Percentiles rank a stretch among this genome's conserved stretches.
phyloP scores from a whole-genome alignment of 2,888 invertebrate genomes.

The Harmothoe impar region DNA sequence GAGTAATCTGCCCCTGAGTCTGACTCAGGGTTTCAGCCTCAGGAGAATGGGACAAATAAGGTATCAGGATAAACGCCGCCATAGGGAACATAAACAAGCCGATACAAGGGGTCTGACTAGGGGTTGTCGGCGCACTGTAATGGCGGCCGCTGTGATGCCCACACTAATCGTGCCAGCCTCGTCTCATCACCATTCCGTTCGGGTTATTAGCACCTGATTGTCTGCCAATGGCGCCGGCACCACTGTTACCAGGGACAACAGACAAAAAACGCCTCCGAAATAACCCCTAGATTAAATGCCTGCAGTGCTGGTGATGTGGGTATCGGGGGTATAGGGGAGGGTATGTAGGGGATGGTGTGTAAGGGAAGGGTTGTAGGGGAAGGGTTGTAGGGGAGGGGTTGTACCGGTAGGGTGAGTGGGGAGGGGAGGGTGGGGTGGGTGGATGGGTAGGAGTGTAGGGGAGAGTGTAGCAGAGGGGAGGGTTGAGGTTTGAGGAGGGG shows the following conservation, averaged over 20 bases:
- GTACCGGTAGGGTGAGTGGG: not conserved
- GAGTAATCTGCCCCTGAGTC: too few species aligned
- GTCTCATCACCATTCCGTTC: conserved; percentile 32
- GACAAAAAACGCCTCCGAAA: not conserved
- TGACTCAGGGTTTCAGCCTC: too few species aligned
- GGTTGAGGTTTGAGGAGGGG: not conserved
- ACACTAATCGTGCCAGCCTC: not conserved
- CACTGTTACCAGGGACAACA: conserved; percentile 31
- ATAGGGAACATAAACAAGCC: not conserved
- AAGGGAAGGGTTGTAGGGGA: not conserved
- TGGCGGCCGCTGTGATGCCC: not conserved
- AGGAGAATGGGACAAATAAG: not conserved
- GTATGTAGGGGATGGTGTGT: not conserved
- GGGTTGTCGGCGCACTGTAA: not conserved
- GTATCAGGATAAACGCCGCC: not conserved
- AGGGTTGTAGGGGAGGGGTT: not conserved
- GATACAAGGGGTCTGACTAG: not conserved
- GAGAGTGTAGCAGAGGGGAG: not conserved
- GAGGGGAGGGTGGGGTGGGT: not conserved
- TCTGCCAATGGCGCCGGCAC: conserved; percentile 22
- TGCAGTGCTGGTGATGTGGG: not conserved
- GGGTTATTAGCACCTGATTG: conserved; percentile 36
- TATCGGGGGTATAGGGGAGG: not conserved
- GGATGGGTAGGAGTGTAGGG: not conserved
- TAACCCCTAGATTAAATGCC: conserved; percentile 38